phyloP scores from a whole-genome alignment of 1,140 invertebrate genomes.

The Lucilia sericata region DNA sequence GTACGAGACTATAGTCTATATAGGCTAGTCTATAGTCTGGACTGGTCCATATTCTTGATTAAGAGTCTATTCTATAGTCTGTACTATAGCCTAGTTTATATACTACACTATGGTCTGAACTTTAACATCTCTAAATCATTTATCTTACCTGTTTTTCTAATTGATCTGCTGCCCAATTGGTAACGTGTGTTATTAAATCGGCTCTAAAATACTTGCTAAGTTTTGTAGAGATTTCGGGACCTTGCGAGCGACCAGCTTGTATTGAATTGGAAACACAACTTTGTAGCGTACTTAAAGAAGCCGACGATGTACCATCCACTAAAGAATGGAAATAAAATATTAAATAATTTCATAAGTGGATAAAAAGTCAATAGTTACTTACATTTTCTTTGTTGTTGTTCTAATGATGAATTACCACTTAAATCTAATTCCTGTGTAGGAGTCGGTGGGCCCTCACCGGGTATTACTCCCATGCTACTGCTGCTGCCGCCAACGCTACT shows the following conservation, averaged over 20 bases:
- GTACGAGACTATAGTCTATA: no score
- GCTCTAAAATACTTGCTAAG: conserved; percentile 92
- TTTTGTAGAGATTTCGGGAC: conserved; percentile 85
- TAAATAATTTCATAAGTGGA: not conserved
- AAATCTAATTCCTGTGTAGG: conserved; percentile 70
- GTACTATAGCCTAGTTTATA: no score
- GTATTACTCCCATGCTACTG: conserved; percentile 51
- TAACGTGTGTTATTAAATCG: conserved; percentile 91
- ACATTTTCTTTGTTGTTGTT: conserved; percentile 70
- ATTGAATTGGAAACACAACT: conserved; percentile 63
- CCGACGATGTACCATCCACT: conserved; percentile 60
- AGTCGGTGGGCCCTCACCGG: conserved; percentile 70
- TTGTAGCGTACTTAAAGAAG: conserved; percentile 63
- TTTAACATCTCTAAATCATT: no score
- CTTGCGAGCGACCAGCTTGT: conserved; percentile 61
- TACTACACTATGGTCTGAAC: no score
- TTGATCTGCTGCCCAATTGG: conserved; percentile 91
- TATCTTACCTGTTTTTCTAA: conserved; percentile 88
- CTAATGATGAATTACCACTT: conserved; percentile 59
- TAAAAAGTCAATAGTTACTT: conserved; percentile 40
- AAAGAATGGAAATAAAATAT: not conserved
- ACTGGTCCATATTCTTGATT: no score
- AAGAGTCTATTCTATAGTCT: no score
- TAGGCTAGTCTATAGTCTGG: no score
- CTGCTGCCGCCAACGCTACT: conserved; percentile 63